phyloP scores from a whole-genome alignment of 2,797 vertebrate genomes.

The Pelochelys cantorii region DNA sequence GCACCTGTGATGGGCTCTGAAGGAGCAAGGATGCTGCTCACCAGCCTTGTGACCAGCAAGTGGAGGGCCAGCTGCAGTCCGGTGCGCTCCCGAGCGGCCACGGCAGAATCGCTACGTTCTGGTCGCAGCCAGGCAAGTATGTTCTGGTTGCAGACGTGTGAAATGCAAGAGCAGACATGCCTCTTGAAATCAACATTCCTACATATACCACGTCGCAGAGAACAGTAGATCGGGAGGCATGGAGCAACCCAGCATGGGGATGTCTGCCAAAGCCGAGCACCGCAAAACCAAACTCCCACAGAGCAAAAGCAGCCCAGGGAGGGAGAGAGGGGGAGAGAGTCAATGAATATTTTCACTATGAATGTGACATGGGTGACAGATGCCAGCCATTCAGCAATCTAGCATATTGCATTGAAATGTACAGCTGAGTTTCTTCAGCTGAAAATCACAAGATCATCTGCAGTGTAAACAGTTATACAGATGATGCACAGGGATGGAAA shows the following conservation, averaged over 20 bases:
- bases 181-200: background rate
- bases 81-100: background rate
- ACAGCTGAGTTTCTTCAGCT: background rate
- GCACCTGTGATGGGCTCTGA: background rate
- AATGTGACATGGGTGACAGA: background rate
- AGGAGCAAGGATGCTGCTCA: background rate
- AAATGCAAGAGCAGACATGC: background rate
- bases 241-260: background rate
- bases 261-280: background rate
- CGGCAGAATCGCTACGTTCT: background rate
- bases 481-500: background rate
- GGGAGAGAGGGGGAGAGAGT: background rate
- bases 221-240: background rate
- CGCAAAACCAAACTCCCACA: background rate
- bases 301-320: background rate
- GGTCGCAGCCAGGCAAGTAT: background rate
- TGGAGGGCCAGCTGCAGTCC: background rate
- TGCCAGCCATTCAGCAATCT: background rate
- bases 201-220: background rate
- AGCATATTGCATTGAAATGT: background rate
- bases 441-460: background rate
- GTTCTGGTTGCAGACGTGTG: background rate
- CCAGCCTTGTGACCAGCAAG: background rate
- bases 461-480: background rate
- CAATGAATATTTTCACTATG: background rate